Evolutionary conservation across 2,888 invertebrate species (phyloP).

Genomic region (Deilephila elpenor): DNA sequence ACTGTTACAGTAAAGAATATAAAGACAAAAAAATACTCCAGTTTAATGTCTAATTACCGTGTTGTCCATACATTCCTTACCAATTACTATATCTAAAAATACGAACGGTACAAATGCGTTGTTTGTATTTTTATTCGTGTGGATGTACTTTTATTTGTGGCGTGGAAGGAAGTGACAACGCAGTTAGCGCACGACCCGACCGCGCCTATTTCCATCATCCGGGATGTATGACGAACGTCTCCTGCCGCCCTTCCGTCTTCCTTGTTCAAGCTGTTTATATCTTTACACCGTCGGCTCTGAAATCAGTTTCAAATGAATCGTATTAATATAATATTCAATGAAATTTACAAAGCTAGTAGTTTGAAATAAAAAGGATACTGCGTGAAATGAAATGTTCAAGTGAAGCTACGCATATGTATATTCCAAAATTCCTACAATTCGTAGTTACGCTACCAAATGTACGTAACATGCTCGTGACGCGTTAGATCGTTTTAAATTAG

Average conservation of each 20-base stretch:
- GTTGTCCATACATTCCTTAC: slow-evolving; percentile 27
- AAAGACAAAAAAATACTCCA: background rate
- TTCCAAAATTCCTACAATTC: background rate
- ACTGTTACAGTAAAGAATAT: background rate
- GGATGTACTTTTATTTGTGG: slow-evolving; percentile 4
- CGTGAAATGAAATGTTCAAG: background rate
- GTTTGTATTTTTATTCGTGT: slow-evolving; percentile 16
- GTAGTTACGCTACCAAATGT: slow-evolving; percentile 25
- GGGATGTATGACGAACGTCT: slow-evolving; percentile 62
- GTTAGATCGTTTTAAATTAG: slow-evolving; percentile 71
- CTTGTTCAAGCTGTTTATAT: slow-evolving; percentile 39
- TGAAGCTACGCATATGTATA: too few relatives aligned
- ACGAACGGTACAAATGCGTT: slow-evolving; percentile 2
- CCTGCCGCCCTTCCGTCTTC: slow-evolving; percentile 58
- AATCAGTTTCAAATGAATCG: background rate
- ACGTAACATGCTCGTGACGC: slow-evolving; percentile 48
- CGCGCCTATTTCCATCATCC: slow-evolving; percentile 61
- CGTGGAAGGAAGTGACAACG: slow-evolving; percentile 45
- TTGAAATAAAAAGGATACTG: too few relatives aligned
- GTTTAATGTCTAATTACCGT: slow-evolving; percentile 34
- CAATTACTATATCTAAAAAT: slow-evolving; percentile 24
- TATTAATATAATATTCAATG: too few relatives aligned
- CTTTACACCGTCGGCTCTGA: background rate
- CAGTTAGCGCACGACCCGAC: slow-evolving; percentile 48
- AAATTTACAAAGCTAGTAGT: too few relatives aligned